phyloP scores from a whole-genome alignment of 2,113 vertebrate genomes.

The Cygnus atratus region DNA sequence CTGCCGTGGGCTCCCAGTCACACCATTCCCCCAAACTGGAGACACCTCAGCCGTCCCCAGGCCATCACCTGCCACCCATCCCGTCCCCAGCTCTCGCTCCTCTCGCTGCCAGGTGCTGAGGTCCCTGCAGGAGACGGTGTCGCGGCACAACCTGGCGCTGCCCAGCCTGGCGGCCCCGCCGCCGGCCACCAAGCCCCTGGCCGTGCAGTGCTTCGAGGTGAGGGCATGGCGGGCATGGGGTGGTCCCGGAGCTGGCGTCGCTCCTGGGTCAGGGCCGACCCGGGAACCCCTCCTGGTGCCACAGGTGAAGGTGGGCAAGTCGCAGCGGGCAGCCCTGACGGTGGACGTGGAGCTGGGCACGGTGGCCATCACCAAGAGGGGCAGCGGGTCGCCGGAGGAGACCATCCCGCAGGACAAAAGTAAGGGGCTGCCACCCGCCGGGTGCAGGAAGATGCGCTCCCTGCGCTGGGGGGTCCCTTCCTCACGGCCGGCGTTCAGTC shows the following conservation, averaged over 20 bases:
- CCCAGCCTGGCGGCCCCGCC: conserved; percentile 57
- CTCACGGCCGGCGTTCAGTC: conserved; percentile 56
- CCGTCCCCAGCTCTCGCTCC: neutral
- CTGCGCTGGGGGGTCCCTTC: neutral
- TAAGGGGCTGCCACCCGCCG: neutral
- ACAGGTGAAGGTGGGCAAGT: conserved; percentile 83
- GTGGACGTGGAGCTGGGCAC: conserved; percentile 82
- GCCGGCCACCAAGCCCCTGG: conserved; percentile 46
- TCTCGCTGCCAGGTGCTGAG: conserved; percentile 76
- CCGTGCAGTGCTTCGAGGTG: conserved; percentile 84
- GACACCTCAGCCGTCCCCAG: neutral
- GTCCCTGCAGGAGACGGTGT: conserved; percentile 82
- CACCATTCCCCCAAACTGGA: neutral
- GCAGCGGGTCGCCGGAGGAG: conserved; percentile 71
- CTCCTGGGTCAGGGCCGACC: accelerated
- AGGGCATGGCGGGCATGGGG: accelerated
- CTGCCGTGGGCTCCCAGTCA: neutral
- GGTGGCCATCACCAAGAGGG: conserved; percentile 77
- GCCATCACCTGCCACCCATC: neutral
- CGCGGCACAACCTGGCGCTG: conserved; percentile 80
- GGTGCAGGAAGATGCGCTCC: accelerated
- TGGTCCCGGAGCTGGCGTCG: accelerated
- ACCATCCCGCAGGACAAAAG: conserved; percentile 82
- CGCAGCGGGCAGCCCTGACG: conserved; percentile 74
- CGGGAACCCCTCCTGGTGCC: accelerated